These are phyloP conservation scores for Furnarius figulus DNA, from an alignment of 2,113 vertebrate genomes.

Conservation along the genomic window DNA sequence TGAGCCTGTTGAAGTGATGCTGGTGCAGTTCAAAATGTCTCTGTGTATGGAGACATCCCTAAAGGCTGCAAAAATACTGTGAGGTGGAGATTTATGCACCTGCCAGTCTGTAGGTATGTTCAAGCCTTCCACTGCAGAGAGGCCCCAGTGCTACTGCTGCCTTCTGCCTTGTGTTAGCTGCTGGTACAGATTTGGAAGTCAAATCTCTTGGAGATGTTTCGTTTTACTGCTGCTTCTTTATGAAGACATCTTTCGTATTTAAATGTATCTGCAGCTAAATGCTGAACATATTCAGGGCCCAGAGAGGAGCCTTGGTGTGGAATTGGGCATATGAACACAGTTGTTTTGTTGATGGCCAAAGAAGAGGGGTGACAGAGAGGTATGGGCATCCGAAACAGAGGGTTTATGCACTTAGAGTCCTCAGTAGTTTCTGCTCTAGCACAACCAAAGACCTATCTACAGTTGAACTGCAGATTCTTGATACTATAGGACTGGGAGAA, in stretches of 20 bases:
- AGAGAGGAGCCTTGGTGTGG: not conserved
- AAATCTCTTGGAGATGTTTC: not conserved
- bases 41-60: not conserved
- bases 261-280: not conserved
- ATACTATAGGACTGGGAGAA: not conserved
- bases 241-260: not conserved
- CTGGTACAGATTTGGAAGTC: not conserved
- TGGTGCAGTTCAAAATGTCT: not conserved
- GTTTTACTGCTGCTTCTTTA: not conserved
- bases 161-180: not conserved
- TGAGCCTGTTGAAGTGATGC: slow-evolving; percentile 34
- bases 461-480: fast-evolving
- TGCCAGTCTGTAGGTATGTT: not conserved
- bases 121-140: not conserved
- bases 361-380: not conserved
- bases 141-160: fast-evolving
- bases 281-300: not conserved
- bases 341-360: not conserved
- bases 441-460: not conserved
- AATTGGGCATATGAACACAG: not conserved
- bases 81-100: not conserved
- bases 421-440: not conserved
- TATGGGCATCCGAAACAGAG: not conserved
- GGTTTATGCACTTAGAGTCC: not conserved
- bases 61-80: not conserved